phyloP scores from a whole-genome alignment of 2,797 vertebrate species.

The Lophius americanus region DNA sequence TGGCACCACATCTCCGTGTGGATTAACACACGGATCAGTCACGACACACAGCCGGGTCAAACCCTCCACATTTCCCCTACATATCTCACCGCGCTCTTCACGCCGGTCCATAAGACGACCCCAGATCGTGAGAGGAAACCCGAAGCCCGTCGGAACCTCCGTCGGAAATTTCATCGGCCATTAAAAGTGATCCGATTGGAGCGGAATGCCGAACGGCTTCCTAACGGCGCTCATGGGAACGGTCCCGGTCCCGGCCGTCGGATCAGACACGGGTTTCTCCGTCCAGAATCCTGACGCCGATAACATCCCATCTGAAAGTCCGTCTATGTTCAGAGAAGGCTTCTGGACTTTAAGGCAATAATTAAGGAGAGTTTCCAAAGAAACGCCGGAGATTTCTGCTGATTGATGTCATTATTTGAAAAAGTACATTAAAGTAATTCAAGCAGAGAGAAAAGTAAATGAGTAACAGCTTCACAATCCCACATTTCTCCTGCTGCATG shows the following conservation, averaged over 20 bases:
- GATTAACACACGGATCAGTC: constrained; percentile 71
- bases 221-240: constrained; percentile 18
- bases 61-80: constrained; percentile 65
- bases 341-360: no score
- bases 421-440: no score
- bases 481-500: no score
- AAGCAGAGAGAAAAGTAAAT: no score
- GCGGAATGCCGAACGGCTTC: constrained; percentile 55
- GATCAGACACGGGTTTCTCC: not conserved
- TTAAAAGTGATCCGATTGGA: constrained; percentile 74
- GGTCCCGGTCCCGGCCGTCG: not conserved
- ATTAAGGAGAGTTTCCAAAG: no score
- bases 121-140: constrained; percentile 38
- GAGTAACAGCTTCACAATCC: no score
- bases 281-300: no score
- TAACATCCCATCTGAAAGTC: no score
- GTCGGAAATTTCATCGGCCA: constrained; percentile 49
- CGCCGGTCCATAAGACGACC: constrained; percentile 38
- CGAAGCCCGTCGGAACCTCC: constrained; percentile 21
- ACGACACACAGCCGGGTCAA: constrained; percentile 60
- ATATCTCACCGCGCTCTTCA: constrained; percentile 46
- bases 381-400: no score
- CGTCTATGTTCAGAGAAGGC: no score
- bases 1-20: constrained; percentile 60
- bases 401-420: no score